Evolutionary conservation across 2,888 invertebrate genomes (phyloP), one percentile per base, ranked within the genome.

Genomic region (Dinocampus coccinellae): DNA sequence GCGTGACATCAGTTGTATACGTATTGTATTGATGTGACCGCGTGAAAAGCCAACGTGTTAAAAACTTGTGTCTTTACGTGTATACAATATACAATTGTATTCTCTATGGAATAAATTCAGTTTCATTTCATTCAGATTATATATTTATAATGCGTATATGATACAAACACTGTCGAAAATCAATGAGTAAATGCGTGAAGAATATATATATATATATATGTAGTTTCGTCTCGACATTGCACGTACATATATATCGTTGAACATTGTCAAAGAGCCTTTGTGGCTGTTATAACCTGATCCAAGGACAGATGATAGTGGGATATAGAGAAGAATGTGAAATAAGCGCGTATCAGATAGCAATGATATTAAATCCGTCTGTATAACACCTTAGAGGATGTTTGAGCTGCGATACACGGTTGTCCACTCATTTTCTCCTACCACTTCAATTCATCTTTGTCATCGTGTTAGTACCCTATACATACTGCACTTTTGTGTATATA

Each of bases 331-430:
- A 67, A 62, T 33, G 66, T 11, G 68, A 16, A 60, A 75, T 63
- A 58, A 73, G 73, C 36, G 69, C 72, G 77, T 81, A 82, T 84
- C 82, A 76, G 78, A 83, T 84, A 81, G 80, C 82, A 75, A 76
- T 80, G 82, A 83, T 83, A 84, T 84, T 84, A 83, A 84, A 83
- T 81, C 77, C 80, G 79, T 77, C 80, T 80, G 78, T 47, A 47
- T 81, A 79, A 81, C 79, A 79, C 78, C 75, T 79, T 78, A 77
- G 73, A 72, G 47, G n/a, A 29, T 7, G 55, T 2, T 29, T 57
- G 57, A 16, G 22, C 53, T 24, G n/a, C 7, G 13, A 26, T 58
- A 11, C 33, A 2, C 42, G 47, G 57, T 7, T 63, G 47, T 55
- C 33, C 29, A 29, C 7, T 29, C 29, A 29, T 7, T 4, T 7